A percentile compares a stretch with the other conserved stretches of the same genome.
These are phyloP conservation scores for Limnephilus lunatus DNA, from an alignment of 2,888 invertebrate genomes.

Conservation along the genomic window DNA sequence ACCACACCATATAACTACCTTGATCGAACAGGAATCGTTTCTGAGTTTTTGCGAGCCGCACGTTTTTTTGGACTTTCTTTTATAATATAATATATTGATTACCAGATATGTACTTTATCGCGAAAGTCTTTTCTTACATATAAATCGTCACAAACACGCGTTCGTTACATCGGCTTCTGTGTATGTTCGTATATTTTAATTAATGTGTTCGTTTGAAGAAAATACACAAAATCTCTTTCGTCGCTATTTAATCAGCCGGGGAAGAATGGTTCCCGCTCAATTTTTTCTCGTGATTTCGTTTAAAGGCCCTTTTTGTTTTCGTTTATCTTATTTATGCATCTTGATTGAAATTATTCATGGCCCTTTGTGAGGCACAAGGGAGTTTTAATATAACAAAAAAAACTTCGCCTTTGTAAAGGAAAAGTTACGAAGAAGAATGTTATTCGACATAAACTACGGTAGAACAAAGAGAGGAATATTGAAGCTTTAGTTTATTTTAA, in stretches of 20 bases:
- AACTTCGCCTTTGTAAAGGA: conserved; percentile 24
- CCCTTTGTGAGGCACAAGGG: conserved; percentile 59
- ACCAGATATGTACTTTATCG: background rate
- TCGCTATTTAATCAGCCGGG: background rate
- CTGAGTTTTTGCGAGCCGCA: too few species aligned
- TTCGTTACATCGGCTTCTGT: background rate
- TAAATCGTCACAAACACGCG: background rate
- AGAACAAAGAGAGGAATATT: conserved; percentile 28
- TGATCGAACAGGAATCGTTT: too few species aligned
- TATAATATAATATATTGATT: too few species aligned
- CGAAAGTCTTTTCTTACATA: background rate
- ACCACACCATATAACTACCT: too few species aligned
- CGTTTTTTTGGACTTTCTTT: too few species aligned
- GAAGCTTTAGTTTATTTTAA: background rate
- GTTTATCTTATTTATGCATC: conserved; percentile 65
- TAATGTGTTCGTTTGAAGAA: background rate
- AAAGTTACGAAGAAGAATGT: conserved; percentile 39
- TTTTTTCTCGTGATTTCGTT: conserved; percentile 44
- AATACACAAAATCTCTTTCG: background rate
- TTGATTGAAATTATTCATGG: conserved; percentile 66
- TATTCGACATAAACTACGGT: background rate
- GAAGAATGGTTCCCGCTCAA: conserved; percentile 16
- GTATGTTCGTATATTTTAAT: background rate
- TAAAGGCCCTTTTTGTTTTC: conserved; percentile 51
- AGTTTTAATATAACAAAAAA: conserved; percentile 34